Base-by-base conservation (phyloP, 2,113 vertebrate genomes). In the Heterochromis multidens region DNA sequence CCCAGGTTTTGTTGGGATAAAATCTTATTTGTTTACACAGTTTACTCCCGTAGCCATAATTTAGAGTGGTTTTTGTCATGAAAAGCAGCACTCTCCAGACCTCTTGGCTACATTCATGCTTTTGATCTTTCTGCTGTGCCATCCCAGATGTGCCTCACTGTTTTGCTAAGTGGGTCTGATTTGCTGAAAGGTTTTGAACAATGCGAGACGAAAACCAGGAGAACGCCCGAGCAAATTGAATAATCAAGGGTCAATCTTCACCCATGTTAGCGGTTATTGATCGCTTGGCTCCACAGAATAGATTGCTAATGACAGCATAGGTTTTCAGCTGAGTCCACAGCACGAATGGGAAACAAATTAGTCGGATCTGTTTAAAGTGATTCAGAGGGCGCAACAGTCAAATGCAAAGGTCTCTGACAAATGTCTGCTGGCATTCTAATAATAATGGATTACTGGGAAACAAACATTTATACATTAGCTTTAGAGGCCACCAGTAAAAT, bases 191-290 rank as follows among this genome's bases (percentile, higher is more conserved):
- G 87, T 89, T 89, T 62, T 11, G 17, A 23, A 57, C 59, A 79
- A 63, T 79, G 84, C 4, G 29, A 63, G 61, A 3, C 65, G 33
- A 49, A 65, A 80, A 83, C 84, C 61, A 17, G 10, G 33, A 81
- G 79, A 52, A 84, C 4, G 11, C 60, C 17, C 12, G 25, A 17
- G 65, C 79, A 84, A 87, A 94, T 92, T 72, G 56, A 80, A 89
- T 88, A 74, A 91, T 87, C 83, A 83, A 67, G 79, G 65, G 58
- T 60, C 65, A 67, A 52, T 84, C 82, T 85, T 82, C 46, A 80
- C 87, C 56, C 46, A 29, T 19, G 77, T 90, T 79, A 80, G 89
- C 52, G 2, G 79, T 77, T 88, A 93, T 94, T 82, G 91, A 94
- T 94, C 11, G 37, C 31, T 74, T 4, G 60, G 31, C 85, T 76